Conservation (phyloP, 2,113 vertebrate species). For the Oreochromis aureus region DNA sequence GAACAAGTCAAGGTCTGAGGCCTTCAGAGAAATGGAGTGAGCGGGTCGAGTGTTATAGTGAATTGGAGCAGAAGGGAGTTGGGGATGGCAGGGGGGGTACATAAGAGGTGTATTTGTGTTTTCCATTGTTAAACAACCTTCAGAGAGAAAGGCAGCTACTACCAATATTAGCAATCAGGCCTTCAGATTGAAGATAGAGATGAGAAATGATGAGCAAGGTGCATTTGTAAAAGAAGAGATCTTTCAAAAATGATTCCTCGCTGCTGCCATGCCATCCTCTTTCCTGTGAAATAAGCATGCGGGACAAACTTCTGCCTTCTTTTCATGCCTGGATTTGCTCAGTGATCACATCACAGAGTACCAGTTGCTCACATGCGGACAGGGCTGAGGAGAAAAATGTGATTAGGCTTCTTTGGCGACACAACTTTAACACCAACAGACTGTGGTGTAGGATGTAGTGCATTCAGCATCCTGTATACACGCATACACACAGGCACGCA, state of each 20-base stretch:
- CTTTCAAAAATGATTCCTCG: not conserved
- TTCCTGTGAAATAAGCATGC: not conserved
- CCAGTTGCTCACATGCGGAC: not conserved
- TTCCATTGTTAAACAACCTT: conserved; percentile 61
- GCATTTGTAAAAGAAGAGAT: not conserved
- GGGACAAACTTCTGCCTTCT: not conserved
- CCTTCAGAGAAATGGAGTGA: conserved; percentile 5
- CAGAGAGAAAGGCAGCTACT: conserved; percentile 5
- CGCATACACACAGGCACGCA: not conserved
- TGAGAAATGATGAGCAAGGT: not conserved
- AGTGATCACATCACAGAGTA: not conserved
- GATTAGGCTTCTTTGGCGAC: not conserved
- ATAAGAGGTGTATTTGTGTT: conserved; percentile 23
- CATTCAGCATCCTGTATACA: conserved; percentile 8
- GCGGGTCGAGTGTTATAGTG: conserved; percentile 1
- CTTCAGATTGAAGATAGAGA: not conserved
- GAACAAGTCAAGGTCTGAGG: conserved; percentile 44
- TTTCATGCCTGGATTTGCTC: not conserved
- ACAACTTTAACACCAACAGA: conserved; percentile 26
- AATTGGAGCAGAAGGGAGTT: not conserved
- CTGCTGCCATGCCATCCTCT: not conserved
- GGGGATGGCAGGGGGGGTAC: not conserved
- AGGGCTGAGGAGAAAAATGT: not conserved
- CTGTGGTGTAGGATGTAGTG: not conserved
- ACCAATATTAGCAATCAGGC: conserved; percentile 31